Conservation (phyloP, 2,888 invertebrate genomes). For the Sphaerophoria rueppellii region DNA sequence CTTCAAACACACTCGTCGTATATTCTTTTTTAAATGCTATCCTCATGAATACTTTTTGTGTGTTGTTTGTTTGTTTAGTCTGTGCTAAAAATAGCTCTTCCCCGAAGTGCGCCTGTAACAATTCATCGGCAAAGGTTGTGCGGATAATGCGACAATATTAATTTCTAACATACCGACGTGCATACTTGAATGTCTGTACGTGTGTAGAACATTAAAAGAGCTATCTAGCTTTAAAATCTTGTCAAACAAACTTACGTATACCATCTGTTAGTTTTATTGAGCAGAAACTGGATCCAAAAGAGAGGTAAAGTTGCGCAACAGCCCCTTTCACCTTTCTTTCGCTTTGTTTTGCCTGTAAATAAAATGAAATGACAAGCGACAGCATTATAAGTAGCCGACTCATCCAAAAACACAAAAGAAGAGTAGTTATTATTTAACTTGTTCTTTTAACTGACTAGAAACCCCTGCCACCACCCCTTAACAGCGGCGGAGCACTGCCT, state of each 20-base stretch:
- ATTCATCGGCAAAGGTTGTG: slow-evolving; percentile 29
- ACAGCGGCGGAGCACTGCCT: not conserved
- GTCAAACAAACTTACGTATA: not conserved
- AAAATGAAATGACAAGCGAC: not conserved
- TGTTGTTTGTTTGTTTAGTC: not conserved
- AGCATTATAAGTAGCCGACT: not conserved
- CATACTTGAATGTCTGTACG: not conserved
- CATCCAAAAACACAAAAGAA: not conserved
- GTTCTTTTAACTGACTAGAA: not conserved
- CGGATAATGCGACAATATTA: slow-evolving; percentile 52
- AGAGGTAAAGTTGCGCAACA: not conserved
- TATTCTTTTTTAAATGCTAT: not conserved
- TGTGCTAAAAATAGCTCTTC: slow-evolving; percentile 37
- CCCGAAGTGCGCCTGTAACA: slow-evolving; percentile 30
- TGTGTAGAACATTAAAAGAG: not conserved
- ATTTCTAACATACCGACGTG: slow-evolving; percentile 12
- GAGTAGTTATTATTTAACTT: not conserved
- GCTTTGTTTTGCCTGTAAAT: not conserved
- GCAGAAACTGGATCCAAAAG: not conserved
- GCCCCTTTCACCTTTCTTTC: not conserved
- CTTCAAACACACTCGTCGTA: not conserved
- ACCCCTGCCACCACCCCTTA: not conserved
- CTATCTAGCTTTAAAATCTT: not conserved
- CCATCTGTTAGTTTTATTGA: not conserved
- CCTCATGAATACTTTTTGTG: not conserved